Base-by-base conservation (phyloP, 1,140 invertebrate species). In the Octopus sinensis region DNA sequence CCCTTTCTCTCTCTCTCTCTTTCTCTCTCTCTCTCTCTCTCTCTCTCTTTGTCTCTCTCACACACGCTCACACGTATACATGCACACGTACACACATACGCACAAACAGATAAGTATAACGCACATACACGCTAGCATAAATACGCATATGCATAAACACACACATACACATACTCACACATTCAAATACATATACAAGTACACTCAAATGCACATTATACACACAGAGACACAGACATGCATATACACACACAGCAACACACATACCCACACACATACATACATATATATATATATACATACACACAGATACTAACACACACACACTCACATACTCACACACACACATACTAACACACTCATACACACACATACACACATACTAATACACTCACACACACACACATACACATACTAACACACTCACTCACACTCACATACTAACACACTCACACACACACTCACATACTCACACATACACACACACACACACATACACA, bases 21-120 rank as follows among this genome's bases (percentile, higher is more conserved):
- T 0, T 43, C 30, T 43, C 30, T 43, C 30, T 43, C 30, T 43
- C 30, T 43, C 30, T 43, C 30, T 43, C 30, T 43, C 30, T 43
- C 0, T 43, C 30, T 43, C 30, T 43, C 2, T 43, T 2, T 43
- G 0, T 2, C 30, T 43, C 30, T 23, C 23, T 23, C 10, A 71
- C 56, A 80, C 56, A 80, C 56, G 43, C 54, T 10, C 56, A 80
- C 54, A 80, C 0, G 52, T 68, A 80, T 9, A 80, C 56, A 80
- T 51, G 52, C 56, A 80, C 56, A 80, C 56, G 23, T 51, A 71
- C 56, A 71, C 56, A 80, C 51, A 80, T 53, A n/a, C 43, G 30
- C 53, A 71, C 43, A 80, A 51, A 71, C 43, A 23, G 23, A 23
- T 23, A 62, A 53, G 30, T 53, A 80, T n/a, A 43, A 43, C 30